phyloP scores from a whole-genome alignment of 1,140 invertebrate species.

The Rhagoletis pomonella region DNA sequence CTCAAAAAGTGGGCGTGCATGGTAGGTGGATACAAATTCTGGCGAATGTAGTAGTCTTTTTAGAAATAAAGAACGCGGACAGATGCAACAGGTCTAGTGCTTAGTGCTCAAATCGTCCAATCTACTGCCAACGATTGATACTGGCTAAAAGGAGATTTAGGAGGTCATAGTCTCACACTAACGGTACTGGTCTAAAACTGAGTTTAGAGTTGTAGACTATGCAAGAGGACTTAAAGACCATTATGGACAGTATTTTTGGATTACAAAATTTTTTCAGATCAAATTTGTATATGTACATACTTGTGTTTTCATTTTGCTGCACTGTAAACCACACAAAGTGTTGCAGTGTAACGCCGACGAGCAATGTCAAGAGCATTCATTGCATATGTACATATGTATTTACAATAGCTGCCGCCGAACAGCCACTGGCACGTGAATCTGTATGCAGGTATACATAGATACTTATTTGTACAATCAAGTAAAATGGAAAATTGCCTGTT shows the following conservation, averaged over 20 bases:
- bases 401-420: background rate
- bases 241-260: background rate
- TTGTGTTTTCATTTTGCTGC: background rate
- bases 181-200: no score
- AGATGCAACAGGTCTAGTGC: no score
- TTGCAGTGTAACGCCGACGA: background rate
- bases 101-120: no score
- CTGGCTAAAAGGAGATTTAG: no score
- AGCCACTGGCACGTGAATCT: background rate
- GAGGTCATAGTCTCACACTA: no score
- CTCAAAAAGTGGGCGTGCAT: no score
- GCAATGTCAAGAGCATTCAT: background rate
- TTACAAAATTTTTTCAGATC: background rate
- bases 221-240: no score
- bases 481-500: constrained; percentile 15
- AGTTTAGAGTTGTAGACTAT: no score
- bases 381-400: background rate
- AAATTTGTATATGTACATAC: background rate
- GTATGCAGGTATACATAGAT: background rate
- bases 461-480: background rate
- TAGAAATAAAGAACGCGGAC: no score
- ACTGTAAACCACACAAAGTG: background rate
- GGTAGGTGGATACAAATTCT: no score
- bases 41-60: no score
- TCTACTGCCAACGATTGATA: no score